Conservation (phyloP, 2,888 invertebrate genomes). For the Caenorhabditis doughertyi region DNA sequence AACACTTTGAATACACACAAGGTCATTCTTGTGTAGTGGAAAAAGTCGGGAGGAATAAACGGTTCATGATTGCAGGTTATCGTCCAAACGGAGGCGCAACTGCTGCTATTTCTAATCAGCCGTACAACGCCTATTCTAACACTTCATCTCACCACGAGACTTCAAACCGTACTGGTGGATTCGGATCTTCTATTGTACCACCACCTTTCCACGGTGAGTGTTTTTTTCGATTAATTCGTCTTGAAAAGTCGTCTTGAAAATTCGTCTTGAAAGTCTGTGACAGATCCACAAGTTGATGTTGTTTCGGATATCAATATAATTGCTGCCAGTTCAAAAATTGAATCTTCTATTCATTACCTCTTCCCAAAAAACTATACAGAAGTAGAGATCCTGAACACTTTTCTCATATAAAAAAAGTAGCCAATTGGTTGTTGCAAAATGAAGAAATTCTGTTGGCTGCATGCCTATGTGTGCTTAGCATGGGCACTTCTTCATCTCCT, state of each 20-base stretch:
- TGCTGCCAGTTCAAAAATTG: conserved; percentile 1
- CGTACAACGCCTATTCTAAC: conserved; percentile 62
- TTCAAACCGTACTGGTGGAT: conserved; percentile 58
- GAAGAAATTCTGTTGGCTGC: conserved; percentile 41
- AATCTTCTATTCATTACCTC: no score
- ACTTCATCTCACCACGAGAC: conserved; percentile 66
- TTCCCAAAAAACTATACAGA: not conserved
- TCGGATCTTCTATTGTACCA: conserved; percentile 68
- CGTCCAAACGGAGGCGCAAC: conserved; percentile 67
- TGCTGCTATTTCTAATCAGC: conserved; percentile 70
- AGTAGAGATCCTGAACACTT: not conserved
- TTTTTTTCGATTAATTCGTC: no score
- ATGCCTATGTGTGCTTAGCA: conserved; percentile 54
- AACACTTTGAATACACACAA: conserved; percentile 38
- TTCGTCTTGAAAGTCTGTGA: no score
- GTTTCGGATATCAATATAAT: no score
- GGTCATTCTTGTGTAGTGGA: conserved; percentile 22
- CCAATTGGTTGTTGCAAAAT: conserved; percentile 25
- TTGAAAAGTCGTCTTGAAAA: no score
- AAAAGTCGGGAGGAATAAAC: conserved; percentile 25
- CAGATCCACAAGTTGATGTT: no score
- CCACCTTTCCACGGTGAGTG: conserved; percentile 67
- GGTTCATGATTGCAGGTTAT: conserved; percentile 64
- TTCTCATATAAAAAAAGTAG: conserved; percentile 18
- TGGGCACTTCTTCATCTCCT: conserved; percentile 59